Conservation (phyloP, 2,888 invertebrate species). For the Crepidodera aurea region DNA sequence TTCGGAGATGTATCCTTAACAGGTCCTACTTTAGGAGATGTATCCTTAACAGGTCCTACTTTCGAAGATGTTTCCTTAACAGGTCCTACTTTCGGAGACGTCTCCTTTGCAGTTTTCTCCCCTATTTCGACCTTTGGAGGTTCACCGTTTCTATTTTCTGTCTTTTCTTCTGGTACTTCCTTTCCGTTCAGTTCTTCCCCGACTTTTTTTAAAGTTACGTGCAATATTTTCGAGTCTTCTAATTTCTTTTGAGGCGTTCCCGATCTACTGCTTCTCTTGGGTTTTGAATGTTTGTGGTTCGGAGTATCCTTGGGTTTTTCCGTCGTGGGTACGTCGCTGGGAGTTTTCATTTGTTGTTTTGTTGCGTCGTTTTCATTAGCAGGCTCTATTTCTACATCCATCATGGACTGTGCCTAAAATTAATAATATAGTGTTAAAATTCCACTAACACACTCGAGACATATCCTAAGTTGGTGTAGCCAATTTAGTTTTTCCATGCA, state of each 20-base stretch:
- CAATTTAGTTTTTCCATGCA: no score
- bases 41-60: background rate
- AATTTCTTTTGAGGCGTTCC: conserved; percentile 42
- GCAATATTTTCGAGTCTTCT: conserved; percentile 31
- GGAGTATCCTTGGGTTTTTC: conserved; percentile 23
- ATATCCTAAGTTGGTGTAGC: no score
- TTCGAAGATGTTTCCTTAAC: background rate
- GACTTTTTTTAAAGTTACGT: conserved; percentile 27
- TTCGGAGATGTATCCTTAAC: background rate
- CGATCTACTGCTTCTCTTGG: conserved; percentile 41
- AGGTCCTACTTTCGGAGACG: background rate
- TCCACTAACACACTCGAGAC: background rate
- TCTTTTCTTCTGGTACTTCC: conserved; percentile 22
- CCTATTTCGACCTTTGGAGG: conserved; percentile 4
- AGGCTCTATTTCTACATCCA: conserved; percentile 28
- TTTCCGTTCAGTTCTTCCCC: conserved; percentile 30
- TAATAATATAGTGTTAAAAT: background rate
- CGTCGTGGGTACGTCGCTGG: background rate
- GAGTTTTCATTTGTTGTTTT: background rate
- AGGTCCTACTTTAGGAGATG: background rate
- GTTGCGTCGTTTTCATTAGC: conserved; percentile 6
- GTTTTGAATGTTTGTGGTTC: conserved; percentile 15
- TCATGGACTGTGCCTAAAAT: conserved; percentile 7
- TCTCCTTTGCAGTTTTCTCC: background rate
- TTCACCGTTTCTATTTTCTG: conserved; percentile 19